Conservation (phyloP, 2,888 invertebrate genomes). For the Alloplasta piceator region DNA sequence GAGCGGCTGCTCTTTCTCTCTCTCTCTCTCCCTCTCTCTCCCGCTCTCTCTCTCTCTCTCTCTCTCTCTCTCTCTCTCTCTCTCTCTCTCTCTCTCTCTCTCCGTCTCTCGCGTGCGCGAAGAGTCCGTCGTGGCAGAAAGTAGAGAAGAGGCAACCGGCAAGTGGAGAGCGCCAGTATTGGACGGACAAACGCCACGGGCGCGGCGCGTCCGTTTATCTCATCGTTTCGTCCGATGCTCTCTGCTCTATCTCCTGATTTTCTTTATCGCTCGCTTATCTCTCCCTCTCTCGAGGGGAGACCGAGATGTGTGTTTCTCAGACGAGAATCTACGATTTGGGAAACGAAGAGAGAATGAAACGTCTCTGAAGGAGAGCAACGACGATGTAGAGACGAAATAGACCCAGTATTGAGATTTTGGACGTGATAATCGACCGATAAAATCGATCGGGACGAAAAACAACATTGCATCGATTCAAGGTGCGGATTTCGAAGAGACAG, state of each 20-base stretch:
- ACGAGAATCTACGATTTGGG: too few relatives aligned
- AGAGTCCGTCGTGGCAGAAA: constrained; percentile 24
- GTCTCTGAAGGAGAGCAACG: too few relatives aligned
- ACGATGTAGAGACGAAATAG: too few relatives aligned
- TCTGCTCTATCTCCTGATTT: constrained; percentile 13
- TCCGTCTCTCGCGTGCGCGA: constrained; percentile 4
- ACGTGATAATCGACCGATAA: too few relatives aligned
- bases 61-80: neutral
- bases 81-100: neutral
- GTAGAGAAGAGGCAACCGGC: constrained; percentile 64
- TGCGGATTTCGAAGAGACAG: too few relatives aligned
- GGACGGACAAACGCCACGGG: constrained; percentile 70
- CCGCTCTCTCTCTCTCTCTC: too few relatives aligned
- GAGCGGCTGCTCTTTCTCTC: constrained; percentile 71
- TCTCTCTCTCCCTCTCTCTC: constrained; percentile 25
- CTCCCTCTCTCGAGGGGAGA: neutral
- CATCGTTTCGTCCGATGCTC: neutral
- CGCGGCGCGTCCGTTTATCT: constrained; percentile 60
- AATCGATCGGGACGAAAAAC: too few relatives aligned
- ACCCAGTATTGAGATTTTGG: too few relatives aligned
- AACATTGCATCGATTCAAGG: too few relatives aligned
- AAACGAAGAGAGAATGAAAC: too few relatives aligned
- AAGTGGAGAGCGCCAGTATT: constrained; percentile 71
- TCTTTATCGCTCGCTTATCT: constrained; percentile 4
- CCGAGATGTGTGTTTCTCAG: too few relatives aligned